Conservation (phyloP, 1,140 invertebrate genomes). For the Hypothenemus hampei region DNA sequence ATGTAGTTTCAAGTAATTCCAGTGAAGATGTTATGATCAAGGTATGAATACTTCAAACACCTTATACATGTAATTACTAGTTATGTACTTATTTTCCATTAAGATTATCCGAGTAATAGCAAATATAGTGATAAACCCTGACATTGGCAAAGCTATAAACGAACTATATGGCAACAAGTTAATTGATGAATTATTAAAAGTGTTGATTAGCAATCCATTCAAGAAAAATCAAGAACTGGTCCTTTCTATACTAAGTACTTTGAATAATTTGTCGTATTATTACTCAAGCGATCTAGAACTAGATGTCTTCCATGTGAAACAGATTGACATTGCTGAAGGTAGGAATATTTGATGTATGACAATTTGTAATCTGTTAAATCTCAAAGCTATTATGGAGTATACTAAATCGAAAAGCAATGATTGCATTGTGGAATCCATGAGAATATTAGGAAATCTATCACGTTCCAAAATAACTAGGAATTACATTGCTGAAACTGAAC, state of each 20-base stretch:
- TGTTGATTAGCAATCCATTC: constrained; percentile 50
- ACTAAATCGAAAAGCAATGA: constrained; percentile 48
- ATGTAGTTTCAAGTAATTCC: constrained; percentile 36
- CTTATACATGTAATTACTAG: too few relatives aligned
- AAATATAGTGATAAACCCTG: constrained; percentile 67
- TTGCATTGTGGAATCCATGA: constrained; percentile 56
- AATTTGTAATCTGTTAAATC: constrained; percentile 5
- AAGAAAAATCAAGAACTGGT: constrained; percentile 60
- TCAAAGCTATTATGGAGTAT: constrained; percentile 42
- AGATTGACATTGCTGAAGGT: constrained; percentile 44
- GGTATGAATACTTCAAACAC: too few relatives aligned
- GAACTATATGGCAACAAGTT: constrained; percentile 43
- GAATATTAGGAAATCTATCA: constrained; percentile 64
- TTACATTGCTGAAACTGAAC: constrained; percentile 50
- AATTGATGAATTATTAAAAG: constrained; percentile 51
- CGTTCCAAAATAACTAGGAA: constrained; percentile 55
- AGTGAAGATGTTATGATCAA: constrained; percentile 63
- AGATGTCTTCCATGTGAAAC: constrained; percentile 43
- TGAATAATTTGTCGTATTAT: constrained; percentile 67
- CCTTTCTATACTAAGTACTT: constrained; percentile 57
- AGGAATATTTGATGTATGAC: constrained; percentile 5
- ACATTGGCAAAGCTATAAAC: constrained; percentile 57
- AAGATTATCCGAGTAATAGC: constrained; percentile 63
- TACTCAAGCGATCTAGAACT: constrained; percentile 43
- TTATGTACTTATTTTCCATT: too few relatives aligned